Conservation (phyloP, 2,888 invertebrate species). For the Pseudococcus viburni region DNA sequence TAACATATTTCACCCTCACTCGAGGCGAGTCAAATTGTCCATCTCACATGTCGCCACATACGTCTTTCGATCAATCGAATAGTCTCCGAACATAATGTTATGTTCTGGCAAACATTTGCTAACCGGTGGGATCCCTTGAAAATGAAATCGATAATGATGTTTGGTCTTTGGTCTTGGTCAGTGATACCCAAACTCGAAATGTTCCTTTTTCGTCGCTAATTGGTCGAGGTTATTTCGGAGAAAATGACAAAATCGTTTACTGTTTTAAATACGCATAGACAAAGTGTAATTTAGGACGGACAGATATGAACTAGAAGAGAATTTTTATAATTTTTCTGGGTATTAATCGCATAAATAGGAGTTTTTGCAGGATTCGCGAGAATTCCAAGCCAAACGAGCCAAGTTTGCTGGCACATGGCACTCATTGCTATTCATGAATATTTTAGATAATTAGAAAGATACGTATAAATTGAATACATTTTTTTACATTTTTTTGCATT, state of each 20-base stretch:
- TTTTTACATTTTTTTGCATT: too few relatives aligned
- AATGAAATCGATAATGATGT: not conserved
- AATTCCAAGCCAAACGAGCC: too few relatives aligned
- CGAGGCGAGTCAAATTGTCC: not conserved
- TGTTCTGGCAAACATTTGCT: conserved; percentile 31
- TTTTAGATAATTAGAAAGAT: too few relatives aligned
- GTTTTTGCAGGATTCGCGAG: too few relatives aligned
- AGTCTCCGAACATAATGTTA: not conserved
- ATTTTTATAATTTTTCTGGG: too few relatives aligned
- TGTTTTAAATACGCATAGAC: too few relatives aligned
- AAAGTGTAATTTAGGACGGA: too few relatives aligned
- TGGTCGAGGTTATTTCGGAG: not conserved
- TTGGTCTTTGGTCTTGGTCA: not conserved
- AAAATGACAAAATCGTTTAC: not conserved
- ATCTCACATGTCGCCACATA: conserved; percentile 30
- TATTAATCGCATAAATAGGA: too few relatives aligned
- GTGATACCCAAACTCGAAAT: not conserved
- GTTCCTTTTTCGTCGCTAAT: not conserved
- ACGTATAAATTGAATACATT: too few relatives aligned
- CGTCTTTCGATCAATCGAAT: conserved; percentile 4
- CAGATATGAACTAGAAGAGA: too few relatives aligned
- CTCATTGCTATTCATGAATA: too few relatives aligned
- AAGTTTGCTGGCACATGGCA: too few relatives aligned
- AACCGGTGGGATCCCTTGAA: not conserved
- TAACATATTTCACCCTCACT: not conserved